A percentile compares a stretch with the other conserved stretches of the same genome.
Evolutionary conservation across 2,113 vertebrate genomes (phyloP).

Genomic region (Chloropsis hardwickii): DNA sequence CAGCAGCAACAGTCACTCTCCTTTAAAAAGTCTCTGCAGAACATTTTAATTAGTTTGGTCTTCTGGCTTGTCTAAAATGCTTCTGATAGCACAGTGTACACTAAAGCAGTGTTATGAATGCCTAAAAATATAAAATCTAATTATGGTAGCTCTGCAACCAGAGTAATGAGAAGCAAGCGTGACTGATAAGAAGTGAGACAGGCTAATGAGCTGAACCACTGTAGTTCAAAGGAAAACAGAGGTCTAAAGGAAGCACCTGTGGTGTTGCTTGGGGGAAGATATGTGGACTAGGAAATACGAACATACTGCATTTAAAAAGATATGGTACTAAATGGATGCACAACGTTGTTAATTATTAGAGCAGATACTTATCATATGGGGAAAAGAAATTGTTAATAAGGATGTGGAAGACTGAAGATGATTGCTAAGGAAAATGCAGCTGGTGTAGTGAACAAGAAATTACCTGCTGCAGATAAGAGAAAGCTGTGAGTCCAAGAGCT

Average conservation of each 20-base stretch:
- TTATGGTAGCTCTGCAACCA: slow-evolving; percentile 13
- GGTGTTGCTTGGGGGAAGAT: not conserved
- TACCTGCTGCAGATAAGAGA: not conserved
- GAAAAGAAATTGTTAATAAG: not conserved
- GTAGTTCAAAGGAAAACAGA: not conserved
- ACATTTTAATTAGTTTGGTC: slow-evolving; percentile 50
- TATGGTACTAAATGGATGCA: not conserved
- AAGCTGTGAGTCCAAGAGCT: not conserved
- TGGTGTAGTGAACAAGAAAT: not conserved
- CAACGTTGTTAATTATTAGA: not conserved
- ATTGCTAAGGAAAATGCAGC: not conserved
- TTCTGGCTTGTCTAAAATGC: slow-evolving; percentile 9
- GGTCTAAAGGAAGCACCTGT: not conserved
- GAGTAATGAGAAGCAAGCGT: not conserved
- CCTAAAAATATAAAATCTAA: slow-evolving; percentile 49
- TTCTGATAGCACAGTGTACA: not conserved
- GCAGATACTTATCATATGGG: not conserved
- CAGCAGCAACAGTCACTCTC: not conserved
- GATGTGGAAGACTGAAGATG: not conserved
- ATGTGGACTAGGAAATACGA: not conserved
- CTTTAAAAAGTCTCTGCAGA: not conserved
- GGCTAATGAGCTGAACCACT: slow-evolving; percentile 10
- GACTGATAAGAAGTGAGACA: slow-evolving; percentile 35
- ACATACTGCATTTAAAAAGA: not conserved
- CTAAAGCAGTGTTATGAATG: not conserved